Evolutionary conservation across 2,797 vertebrate genomes (phyloP), one percentile per base, ranked within the genome.

Genomic region (Dallia pectoralis): DNA sequence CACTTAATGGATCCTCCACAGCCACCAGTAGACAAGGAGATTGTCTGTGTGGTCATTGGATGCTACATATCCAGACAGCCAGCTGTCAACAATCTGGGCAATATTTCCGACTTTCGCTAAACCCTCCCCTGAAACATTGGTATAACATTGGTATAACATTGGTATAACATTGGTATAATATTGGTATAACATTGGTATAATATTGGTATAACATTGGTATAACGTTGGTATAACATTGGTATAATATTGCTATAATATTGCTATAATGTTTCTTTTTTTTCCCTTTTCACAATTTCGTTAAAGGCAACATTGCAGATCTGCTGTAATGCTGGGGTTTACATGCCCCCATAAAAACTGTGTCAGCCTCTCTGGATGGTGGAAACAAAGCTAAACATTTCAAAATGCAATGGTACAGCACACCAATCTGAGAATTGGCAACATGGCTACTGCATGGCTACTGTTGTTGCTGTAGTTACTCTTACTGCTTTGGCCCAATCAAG

Each of bases 1-100:
- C 81, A 82, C 81, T 81, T 86, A 91, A 91, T 91, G 90, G 89
- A 87, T 90, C 87, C 79, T 91, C 90, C 90, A 90, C 89, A 87
- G 92, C 91, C 90, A 92, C 93, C 92, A 93, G 92, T 89, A 77
- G 88, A 92, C 91, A 93, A 89, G 89, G 72, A 18, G 61, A 61
- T 78, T 72, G 79, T 93, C 80, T 91, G 89, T 91, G 84, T 78
- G 82, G 89, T 90, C 91, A 93, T 83, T 77, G 82, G 89, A 90
- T 91, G 93, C 88, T 91, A 93, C 89, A 85, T 89, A 69, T 73
- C 72, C 83, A 84, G 81, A 88, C 86, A 85, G 81, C 78, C 67
- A 70, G 71, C 12, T 59, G 22, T 59, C 53, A 59, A 22, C 76
- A 82, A 84, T 84, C 81, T 86, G 78, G 82, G 81, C 80, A 87